Conservation (phyloP, 2,888 invertebrate genomes). For the Plagodis pulveraria region DNA sequence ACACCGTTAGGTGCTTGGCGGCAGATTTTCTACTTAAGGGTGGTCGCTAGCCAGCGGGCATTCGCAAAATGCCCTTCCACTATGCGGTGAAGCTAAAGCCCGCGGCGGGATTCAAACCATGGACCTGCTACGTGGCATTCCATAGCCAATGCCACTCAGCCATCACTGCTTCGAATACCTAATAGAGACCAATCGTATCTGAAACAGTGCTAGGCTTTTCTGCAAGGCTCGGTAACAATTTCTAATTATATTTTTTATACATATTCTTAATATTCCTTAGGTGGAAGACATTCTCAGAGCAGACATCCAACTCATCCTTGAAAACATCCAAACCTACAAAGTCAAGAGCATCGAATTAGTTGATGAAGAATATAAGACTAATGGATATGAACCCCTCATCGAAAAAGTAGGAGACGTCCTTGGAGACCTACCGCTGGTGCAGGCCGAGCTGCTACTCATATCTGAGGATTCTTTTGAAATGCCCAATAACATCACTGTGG, state of each 20-base stretch:
- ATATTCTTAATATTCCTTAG: constrained; percentile 32
- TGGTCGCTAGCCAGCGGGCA: too few species aligned
- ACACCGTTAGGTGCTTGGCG: too few species aligned
- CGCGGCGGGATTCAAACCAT: too few species aligned
- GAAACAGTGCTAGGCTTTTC: too few species aligned
- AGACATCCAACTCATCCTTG: constrained; percentile 89
- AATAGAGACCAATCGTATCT: too few species aligned
- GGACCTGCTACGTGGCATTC: too few species aligned
- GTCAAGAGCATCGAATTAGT: constrained; percentile 85
- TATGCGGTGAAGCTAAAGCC: too few species aligned
- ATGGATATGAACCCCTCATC: constrained; percentile 77
- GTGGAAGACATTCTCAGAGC: constrained; percentile 84
- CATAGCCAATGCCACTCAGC: too few species aligned
- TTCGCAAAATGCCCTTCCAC: too few species aligned
- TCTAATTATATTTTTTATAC: background rate
- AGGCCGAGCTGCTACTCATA: constrained; percentile 87
- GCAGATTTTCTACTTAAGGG: too few species aligned
- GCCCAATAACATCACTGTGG: constrained; percentile 81
- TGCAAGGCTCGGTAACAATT: too few species aligned
- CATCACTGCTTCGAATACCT: too few species aligned
- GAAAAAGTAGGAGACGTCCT: constrained; percentile 84
- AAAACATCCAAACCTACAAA: constrained; percentile 87
- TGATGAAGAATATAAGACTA: constrained; percentile 79
- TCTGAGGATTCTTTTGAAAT: constrained; percentile 77
- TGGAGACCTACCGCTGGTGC: constrained; percentile 88